Evolutionary conservation across 1,140 invertebrate genomes (phyloP), one percentile per base, ranked within the genome.

Genomic region (Spodoptera litura): DNA sequence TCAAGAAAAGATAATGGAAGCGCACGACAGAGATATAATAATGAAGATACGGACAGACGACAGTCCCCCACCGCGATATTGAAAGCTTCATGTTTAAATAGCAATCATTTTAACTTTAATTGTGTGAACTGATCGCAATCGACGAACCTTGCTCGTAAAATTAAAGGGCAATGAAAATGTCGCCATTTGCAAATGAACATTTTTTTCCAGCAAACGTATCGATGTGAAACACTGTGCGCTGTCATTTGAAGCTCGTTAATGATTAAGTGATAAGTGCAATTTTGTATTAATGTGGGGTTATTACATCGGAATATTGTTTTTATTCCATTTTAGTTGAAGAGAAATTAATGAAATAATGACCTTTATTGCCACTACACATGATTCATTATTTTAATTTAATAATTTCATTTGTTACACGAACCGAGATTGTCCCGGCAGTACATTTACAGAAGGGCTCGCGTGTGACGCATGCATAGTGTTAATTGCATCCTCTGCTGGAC

Each of bases 71-170:
- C 58, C 73, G 72, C 49, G 78, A 76, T 80, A 74, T 80, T 74
- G 74, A 58, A 76, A 68, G 78, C 76, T 51, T 15, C 64, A 35
- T 20, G 61, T 66, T 70, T 70, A 75, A 76, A 72, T 49, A 78
- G 38, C 84, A 85, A 88, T 81, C 85, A 86, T 86, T 86, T 85
- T 86, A 80, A 66, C 62, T 78, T 78, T 88, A 86, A 86, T 85
- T 74, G 82, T 88, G 86, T 80, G 86, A 88, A 83, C 75, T 49
- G 81, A 83, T 83, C 58, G 66, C 59, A 77, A 85, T 81, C 81
- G 66, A 15, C 59, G 52, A 73, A 61, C 52, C 78, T 52, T 12
- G 49, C 66, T 70, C 66, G 49, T 70, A 70, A 70, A 70, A 70
- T 70, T 27, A 70, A 70, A 70, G 66, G 78, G 75, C 74, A 76